Base-by-base conservation (phyloP, 1,140 invertebrate genomes). In the Metopolophium dirhodum region DNA sequence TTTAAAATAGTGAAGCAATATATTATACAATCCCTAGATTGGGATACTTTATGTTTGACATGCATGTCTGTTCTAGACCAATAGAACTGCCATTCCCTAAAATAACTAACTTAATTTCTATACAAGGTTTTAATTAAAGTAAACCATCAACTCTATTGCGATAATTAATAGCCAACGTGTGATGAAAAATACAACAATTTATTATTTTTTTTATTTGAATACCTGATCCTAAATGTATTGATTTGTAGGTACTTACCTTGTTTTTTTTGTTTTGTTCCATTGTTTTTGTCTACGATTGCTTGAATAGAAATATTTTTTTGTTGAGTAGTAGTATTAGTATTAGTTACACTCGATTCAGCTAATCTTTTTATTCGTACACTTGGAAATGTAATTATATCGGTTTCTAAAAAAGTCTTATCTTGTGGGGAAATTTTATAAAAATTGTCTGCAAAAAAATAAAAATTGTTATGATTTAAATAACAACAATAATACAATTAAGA, bases 261-360 rank as follows among this genome's bases (percentile, higher is more conserved):
- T 88, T 89, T 89, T 54, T 20, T 54, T 37, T 11, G n/a, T 89
- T 89, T 54, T 18, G n/a, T 89, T 57, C 88, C 88, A 89, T 89
- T 89, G 9, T 22, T 49, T 87, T 57, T 89, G 9, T 89, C n/a
- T 35, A 23, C 37, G 3, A 35, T 14, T 89, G n/a, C 87, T 89
- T n/a, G n/a, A 37, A 89, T 11, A 37, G n/a, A 37, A 35, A 22
- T 54, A 89, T 57, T 26, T 41, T 89, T 54, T 37, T 41, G 88
- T 37, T 37, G 35, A 51, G 20, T 0, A 26, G 87, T 35, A 54
- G 87, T 37, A 86, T 11, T 82, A 49, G 23, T n/a, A 11, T 35
- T n/a, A 51, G 51, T 54, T 22, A 35, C 7, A 88, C 37, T 2
- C 26, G 88, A 37, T 57, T 89, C 88, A 57, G 86, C 45, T 20